phyloP scores from a whole-genome alignment of 2,113 vertebrate species.

The Asarcornis scutulata region DNA sequence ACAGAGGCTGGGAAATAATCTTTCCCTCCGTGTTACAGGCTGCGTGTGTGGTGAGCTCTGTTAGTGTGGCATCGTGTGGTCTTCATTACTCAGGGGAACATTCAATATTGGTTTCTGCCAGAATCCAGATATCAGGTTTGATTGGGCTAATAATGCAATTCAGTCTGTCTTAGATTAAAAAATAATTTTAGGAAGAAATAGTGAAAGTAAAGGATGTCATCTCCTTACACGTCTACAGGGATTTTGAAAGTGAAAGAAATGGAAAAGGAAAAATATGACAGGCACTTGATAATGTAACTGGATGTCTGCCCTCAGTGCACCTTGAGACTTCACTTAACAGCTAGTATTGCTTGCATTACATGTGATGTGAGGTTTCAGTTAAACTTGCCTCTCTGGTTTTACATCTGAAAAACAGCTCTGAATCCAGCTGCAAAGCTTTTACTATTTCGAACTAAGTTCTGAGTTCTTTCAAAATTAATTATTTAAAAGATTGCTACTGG shows the following conservation, averaged over 20 bases:
- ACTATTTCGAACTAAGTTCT: neutral
- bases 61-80: neutral
- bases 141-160: conserved; percentile 12
- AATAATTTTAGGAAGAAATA: neutral
- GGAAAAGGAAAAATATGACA: neutral
- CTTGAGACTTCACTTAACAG: conserved; percentile 16
- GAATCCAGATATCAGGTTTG: neutral
- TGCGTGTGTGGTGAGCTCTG: neutral
- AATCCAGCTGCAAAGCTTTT: neutral
- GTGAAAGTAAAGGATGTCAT: neutral
- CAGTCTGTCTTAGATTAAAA: neutral
- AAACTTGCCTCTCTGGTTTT: neutral
- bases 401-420: neutral
- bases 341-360: neutral
- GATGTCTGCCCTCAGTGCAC: conserved; percentile 20
- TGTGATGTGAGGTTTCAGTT: neutral
- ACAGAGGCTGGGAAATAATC: neutral
- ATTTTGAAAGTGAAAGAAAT: conserved; percentile 30
- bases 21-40: fast-evolving
- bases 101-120: conserved; percentile 6
- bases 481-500: conserved; percentile 9
- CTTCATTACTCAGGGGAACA: neutral
- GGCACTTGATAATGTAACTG: neutral
- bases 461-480: neutral
- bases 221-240: neutral